Conservation (phyloP, 2,113 vertebrate genomes). For the Coregonus clupeaformis region DNA sequence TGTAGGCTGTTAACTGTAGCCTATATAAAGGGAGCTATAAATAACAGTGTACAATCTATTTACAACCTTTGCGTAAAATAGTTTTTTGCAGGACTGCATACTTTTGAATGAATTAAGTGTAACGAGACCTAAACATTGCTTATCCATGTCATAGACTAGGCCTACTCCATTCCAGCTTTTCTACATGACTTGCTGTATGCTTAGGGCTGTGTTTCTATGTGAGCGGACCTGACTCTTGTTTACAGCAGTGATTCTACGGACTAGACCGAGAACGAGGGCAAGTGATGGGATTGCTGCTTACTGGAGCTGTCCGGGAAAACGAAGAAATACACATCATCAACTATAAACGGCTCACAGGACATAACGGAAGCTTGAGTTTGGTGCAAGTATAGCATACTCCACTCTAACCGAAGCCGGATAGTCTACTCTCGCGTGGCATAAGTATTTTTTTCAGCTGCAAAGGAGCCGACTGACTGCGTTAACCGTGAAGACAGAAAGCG, state of each 20-base stretch:
- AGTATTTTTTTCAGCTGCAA: constrained; percentile 63
- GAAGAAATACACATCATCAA: background rate
- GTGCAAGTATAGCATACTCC: constrained; percentile 33
- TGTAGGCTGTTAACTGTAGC: too few species aligned
- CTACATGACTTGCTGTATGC: constrained; percentile 36
- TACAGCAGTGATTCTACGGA: constrained; percentile 76
- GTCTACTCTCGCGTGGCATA: constrained; percentile 70
- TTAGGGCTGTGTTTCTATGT: constrained; percentile 60
- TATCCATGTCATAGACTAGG: background rate
- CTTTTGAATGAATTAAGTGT: too few species aligned
- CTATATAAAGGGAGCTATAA: too few species aligned
- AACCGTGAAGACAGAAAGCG: constrained; percentile 22
- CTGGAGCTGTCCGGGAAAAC: constrained; percentile 10
- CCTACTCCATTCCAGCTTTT: constrained; percentile 65
- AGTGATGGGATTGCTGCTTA: constrained; percentile 36
- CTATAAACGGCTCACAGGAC: constrained; percentile 13
- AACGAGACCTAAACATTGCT: background rate
- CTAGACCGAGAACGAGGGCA: constrained; percentile 56
- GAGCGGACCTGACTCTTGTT: constrained; percentile 75
- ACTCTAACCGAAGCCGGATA: constrained; percentile 44
- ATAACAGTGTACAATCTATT: too few species aligned
- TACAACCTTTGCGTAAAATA: too few species aligned
- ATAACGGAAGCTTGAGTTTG: constrained; percentile 18
- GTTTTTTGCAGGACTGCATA: too few species aligned
- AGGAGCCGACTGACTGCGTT: constrained; percentile 49